phyloP scores from a whole-genome alignment of 2,888 invertebrate species.

The Acrobasis repandana region DNA sequence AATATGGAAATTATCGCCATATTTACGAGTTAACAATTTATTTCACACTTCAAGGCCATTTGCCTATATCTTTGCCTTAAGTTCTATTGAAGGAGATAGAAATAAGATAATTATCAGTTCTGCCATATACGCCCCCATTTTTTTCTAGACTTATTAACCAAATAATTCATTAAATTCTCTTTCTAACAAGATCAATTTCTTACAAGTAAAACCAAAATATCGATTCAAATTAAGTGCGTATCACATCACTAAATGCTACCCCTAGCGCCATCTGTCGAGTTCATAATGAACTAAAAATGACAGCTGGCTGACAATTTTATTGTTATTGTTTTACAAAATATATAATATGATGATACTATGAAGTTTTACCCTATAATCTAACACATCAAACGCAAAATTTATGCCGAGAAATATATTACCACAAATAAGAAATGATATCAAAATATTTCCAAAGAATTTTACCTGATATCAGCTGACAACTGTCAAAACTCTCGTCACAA shows the following conservation, averaged over 20 bases:
- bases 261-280: slow-evolving; percentile 57
- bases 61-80: no score
- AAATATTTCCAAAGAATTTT: slow-evolving; percentile 53
- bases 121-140: no score
- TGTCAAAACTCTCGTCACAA: slow-evolving; percentile 78
- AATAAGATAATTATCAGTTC: no score
- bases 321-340: slow-evolving; percentile 20
- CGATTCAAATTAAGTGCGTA: slow-evolving; percentile 1
- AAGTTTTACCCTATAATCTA: background rate
- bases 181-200: no score
- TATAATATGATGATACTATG: background rate
- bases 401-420: background rate
- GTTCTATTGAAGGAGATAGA: no score
- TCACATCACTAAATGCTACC: slow-evolving; percentile 21
- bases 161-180: no score
- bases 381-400: background rate
- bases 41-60: no score
- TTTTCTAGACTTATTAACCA: no score
- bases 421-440: background rate
- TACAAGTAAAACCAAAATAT: background rate
- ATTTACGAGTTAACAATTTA: no score
- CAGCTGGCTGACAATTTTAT: slow-evolving; percentile 40
- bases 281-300: slow-evolving; percentile 37
- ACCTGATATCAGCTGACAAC: slow-evolving; percentile 68
- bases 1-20: no score